A percentile compares a stretch with the other conserved stretches of the same genome.
phyloP scores from a whole-genome alignment of 2,797 vertebrate species.

The Coregonus sp. region DNA sequence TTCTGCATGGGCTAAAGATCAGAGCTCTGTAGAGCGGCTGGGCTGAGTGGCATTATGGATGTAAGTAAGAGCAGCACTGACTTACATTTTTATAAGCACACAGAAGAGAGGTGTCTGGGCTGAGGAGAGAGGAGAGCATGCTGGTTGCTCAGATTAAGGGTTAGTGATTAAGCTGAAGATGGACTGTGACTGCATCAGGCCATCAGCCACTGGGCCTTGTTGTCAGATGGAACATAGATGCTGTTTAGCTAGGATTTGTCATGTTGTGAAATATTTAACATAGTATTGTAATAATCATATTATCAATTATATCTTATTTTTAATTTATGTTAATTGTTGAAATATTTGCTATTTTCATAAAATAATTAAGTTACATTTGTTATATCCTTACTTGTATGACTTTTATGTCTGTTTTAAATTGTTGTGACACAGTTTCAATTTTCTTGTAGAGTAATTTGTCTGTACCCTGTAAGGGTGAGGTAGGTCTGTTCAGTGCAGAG shows the following conservation, averaged over 20 bases:
- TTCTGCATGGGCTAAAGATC: conserved; percentile 54
- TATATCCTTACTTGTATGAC: not conserved
- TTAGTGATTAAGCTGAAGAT: conserved; percentile 57
- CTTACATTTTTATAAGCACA: conserved; percentile 47
- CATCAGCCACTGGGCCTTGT: conserved; percentile 24
- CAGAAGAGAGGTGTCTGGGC: conserved; percentile 28
- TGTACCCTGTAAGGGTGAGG: conserved; percentile 53
- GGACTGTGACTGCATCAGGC: conserved; percentile 45
- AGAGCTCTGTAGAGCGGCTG: conserved; percentile 57
- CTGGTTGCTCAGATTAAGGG: conserved; percentile 39
- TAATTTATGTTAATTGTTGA: not conserved
- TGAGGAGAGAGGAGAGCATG: conserved; percentile 27
- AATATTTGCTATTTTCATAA: conserved; percentile 18
- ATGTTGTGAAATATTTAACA: not conserved
- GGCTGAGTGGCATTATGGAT: conserved; percentile 53
- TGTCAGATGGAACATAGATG: conserved; percentile 21
- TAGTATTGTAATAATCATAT: not conserved
- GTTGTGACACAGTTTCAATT: conserved; percentile 37
- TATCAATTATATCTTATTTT: not conserved
- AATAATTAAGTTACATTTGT: no score
- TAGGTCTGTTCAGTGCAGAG: conserved; percentile 22
- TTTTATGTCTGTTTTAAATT: conserved; percentile 24
- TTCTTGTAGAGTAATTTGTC: conserved; percentile 41
- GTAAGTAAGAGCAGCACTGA: conserved; percentile 69
- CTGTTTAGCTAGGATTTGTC: not conserved